Base-by-base conservation (phyloP, 1,140 invertebrate species). In the Phymastichus coffea region DNA sequence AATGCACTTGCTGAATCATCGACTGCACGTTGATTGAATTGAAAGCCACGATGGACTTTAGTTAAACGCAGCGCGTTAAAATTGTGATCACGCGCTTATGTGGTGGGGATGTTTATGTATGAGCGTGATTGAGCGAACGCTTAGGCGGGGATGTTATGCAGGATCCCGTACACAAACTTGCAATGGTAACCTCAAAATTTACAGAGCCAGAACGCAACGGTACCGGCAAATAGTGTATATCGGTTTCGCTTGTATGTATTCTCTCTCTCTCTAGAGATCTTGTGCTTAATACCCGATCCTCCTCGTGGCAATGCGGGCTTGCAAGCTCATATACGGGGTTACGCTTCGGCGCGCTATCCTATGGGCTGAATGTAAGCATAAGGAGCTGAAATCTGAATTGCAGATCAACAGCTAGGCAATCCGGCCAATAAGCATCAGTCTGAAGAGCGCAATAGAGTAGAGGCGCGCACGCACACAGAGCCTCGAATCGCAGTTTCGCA, bases 321-420 rank as follows among this genome's bases (percentile, higher is more conserved):
- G 57, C 30, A 41, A 22, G 57, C 37, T 35, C 43, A 41, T 15
- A 33, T 23, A 19, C 25, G 12, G 28, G 12, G 26, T 37, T 41
- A 38, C 28, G 46, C 47, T 4, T 47, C 26, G 15, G 19, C 35
- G 3, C 10, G 35, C 3, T 4, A 37, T 37, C 3, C 10, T 10
- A n/a, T 37, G 12, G 57, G n/a, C 12, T 30, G 37, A 57, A 33
- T 43, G 60, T 63, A 63, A 70, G 71, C 72, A 72, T 72, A 70
- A 67, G 71, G 67, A 67, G 66, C 64, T 64, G 63, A 62, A 70
- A 75, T 76, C 52, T 72, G 70, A 74, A 76, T 76, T 75, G 73
- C 67, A 74, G 66, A 76, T 74, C 48, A 37, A 47, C 47, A 55
- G 51, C n/a, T n/a, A 51, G 44, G 49, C 56, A 60, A 63, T 63